Percentiles rank a stretch among this genome's conserved stretches.
Evolutionary conservation across 1,140 invertebrate genomes (phyloP).

Genomic region (Chymomyza costata): DNA sequence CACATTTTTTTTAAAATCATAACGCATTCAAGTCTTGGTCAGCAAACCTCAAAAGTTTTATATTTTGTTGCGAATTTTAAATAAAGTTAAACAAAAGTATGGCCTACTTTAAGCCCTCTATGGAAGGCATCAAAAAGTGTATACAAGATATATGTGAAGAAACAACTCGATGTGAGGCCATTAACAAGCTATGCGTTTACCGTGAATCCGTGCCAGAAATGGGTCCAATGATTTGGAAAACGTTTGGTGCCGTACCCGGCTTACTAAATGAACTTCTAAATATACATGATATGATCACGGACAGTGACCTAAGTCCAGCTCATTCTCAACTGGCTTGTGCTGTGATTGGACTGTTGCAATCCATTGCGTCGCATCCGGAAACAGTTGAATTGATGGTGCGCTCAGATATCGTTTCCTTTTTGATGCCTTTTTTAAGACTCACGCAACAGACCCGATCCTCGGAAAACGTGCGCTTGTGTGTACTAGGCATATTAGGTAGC

Average conservation of each 20-base stretch:
- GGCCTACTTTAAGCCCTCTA: no score
- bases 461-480: constrained; percentile 31
- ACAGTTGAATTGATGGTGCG: constrained; percentile 21
- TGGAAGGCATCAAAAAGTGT: no score
- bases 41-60: no score
- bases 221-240: constrained; percentile 32
- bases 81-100: no score
- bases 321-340: constrained; percentile 34
- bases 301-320: constrained; percentile 6
- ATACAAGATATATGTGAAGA: no score
- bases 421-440: constrained; percentile 28
- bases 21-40: no score
- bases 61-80: no score
- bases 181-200: constrained; percentile 32
- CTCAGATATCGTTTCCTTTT: constrained; percentile 21
- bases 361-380: constrained; percentile 22
- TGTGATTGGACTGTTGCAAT: constrained; percentile 30
- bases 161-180: no score
- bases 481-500: constrained; percentile 24
- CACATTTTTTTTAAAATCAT: no score
- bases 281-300: constrained; percentile 14
- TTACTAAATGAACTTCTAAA: constrained; percentile 25
- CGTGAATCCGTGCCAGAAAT: constrained; percentile 12
- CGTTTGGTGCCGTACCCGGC: constrained; percentile 30
- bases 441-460: constrained; percentile 17